Evolutionary conservation across 2,888 invertebrate species (phyloP).

Genomic region (Rhyacophila evoluta): DNA sequence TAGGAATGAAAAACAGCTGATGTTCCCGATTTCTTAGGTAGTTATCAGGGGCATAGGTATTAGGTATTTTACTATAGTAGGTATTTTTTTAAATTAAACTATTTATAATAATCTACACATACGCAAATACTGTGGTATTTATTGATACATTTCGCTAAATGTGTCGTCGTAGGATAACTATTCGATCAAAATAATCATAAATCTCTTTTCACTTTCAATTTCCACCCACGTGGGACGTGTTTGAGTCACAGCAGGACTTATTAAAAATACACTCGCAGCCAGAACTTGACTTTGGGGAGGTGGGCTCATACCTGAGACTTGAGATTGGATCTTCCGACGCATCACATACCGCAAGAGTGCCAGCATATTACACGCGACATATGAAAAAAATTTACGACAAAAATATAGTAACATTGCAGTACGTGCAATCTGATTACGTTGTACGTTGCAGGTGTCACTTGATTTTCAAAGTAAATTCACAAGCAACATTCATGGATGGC

Average conservation of each 20-base stretch:
- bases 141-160: not conserved
- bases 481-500: not conserved
- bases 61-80: no score
- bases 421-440: not conserved
- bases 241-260: not conserved
- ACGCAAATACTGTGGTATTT: no score
- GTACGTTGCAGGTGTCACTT: not conserved
- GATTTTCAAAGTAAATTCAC: not conserved
- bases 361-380: not conserved
- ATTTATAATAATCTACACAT: no score
- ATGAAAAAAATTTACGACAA: not conserved
- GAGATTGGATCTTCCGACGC: slow-evolving; percentile 6
- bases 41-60: no score
- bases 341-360: slow-evolving; percentile 2
- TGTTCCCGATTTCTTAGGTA: no score
- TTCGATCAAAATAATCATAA: no score
- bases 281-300: slow-evolving; percentile 46
- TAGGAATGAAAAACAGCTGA: no score
- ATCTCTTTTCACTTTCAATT: not conserved
- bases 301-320: not conserved
- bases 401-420: not conserved
- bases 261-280: slow-evolving; percentile 11
- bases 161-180: not conserved
- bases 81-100: no score
- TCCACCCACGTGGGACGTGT: not conserved